Conservation (phyloP, 1,140 invertebrate species). For the Melipona quadrifasciata region DNA sequence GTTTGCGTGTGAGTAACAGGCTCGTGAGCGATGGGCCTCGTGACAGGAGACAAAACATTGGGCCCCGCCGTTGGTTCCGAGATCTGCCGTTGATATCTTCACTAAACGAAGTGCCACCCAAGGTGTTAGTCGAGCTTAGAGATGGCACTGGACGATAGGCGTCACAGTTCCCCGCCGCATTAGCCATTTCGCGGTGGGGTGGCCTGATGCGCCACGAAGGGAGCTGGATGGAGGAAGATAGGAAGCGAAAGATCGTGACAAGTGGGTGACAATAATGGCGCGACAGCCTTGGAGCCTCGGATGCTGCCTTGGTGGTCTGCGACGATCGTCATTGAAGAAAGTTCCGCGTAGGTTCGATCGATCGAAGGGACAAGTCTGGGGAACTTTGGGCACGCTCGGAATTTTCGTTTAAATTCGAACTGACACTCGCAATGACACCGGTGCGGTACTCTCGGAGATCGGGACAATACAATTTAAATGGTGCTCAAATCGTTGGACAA, state of each 20-base stretch:
- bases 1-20: conserved; percentile 67
- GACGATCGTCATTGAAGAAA: not conserved
- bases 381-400: not conserved
- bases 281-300: not conserved
- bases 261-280: conserved; percentile 70
- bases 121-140: conserved; percentile 74
- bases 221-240: conserved; percentile 43
- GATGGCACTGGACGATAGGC: conserved; percentile 73
- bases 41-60: conserved; percentile 74
- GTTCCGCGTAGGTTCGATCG: conserved; percentile 8
- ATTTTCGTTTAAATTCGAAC: not conserved
- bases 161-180: conserved; percentile 65
- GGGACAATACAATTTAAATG: not conserved
- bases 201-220: conserved; percentile 39
- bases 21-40: conserved; percentile 64
- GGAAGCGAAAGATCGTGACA: conserved; percentile 57
- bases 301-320: conserved; percentile 21
- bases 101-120: conserved; percentile 79
- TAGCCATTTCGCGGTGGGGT: conserved; percentile 68
- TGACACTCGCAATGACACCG: not conserved
- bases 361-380: not conserved
- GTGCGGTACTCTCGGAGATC: no score
- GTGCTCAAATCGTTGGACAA: not conserved
- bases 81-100: conserved; percentile 76
- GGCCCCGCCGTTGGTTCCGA: conserved; percentile 64